Evolutionary conservation across 2,113 vertebrate species (phyloP).

Genomic region (Amia ocellicauda): DNA sequence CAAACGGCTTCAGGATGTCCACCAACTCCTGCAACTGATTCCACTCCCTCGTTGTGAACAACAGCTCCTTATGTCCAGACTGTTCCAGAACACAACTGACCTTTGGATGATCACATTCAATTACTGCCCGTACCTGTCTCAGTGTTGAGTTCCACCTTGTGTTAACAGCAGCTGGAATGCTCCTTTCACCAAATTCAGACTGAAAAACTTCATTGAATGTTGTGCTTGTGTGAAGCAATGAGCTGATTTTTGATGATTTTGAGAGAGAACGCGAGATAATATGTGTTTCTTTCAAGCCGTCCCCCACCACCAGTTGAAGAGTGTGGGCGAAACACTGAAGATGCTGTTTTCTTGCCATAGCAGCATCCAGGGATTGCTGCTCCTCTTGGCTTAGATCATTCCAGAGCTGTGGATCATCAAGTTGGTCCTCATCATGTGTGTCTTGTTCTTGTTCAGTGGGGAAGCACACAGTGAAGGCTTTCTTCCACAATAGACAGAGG

Average conservation of each 20-base stretch:
- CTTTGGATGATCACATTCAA: conserved; percentile 2
- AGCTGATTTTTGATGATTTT: conserved; percentile 21
- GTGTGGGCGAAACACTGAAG: conserved; percentile 21
- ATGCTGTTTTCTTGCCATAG: not conserved
- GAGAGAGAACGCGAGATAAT: not conserved
- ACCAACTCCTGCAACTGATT: conserved; percentile 23
- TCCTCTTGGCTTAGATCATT: conserved; percentile 11
- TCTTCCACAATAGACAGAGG: too few species aligned
- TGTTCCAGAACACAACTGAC: not conserved
- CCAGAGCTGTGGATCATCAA: conserved; percentile 14
- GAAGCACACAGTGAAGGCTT: conserved; percentile 13
- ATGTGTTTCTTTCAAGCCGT: conserved; percentile 19
- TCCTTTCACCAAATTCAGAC: conserved; percentile 15
- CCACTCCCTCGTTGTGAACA: conserved; percentile 22
- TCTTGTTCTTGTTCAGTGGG: not conserved
- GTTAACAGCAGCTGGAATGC: conserved; percentile 14
- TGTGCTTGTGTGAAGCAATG: conserved; percentile 21
- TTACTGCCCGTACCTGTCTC: conserved; percentile 12
- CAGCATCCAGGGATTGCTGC: conserved; percentile 13
- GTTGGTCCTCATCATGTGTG: not conserved
- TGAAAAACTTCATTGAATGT: conserved; percentile 19
- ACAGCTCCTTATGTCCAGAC: conserved; percentile 14
- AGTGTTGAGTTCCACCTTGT: conserved; percentile 20
- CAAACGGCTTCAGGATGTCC: conserved; percentile 18
- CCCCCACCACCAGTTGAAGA: conserved; percentile 15